Base-by-base conservation (phyloP, 2,888 invertebrate species). In the Sminthurinus aureus region DNA sequence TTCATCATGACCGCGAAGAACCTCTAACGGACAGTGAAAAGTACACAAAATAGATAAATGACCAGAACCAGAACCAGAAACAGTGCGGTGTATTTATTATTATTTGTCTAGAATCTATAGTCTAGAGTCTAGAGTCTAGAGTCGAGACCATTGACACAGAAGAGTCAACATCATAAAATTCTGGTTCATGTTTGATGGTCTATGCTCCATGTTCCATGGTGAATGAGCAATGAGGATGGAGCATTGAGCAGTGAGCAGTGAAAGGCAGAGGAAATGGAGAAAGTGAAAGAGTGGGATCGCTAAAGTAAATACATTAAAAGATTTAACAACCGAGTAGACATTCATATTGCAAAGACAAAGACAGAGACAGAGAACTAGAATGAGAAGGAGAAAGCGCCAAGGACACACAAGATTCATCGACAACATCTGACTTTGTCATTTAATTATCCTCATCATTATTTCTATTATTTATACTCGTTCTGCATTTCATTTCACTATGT, bases 401-500 rank as follows among this genome's bases (percentile, higher is more conserved):
- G 64, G 64, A 64, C n/a, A n/a, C 0, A 64, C 3, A 64, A 64
- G 38, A 38, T 38, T 38, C 38, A 38, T 38, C 38, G 38, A 38
- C 38, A 6, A 38, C 38, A 38, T 38, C 38, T 38, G 38, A 38
- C 38, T 38, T 38, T 38, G 38, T 38, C 38, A 38, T 38, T 38
- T 38, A 38, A 38, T 38, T 38, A 67, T 67, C 67, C n/a, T 22
- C 67, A 8, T 67, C 67, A 67, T 67, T 67, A 67, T 67, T 20
- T 20, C 22, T 67, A 67, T 67, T n/a, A 67, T 67, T 67, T 20
- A 20, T 67, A 20, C 67, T 20, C 64, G 2, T 9, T 18, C 12
- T 20, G 67, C 67, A n/a, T 67, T 67, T n/a, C 67, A n/a, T 20
- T 67, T 67, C 20, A 67, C n/a, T 67, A 66, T n/a, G n/a, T n/a